Percentiles rank a stretch among this genome's conserved stretches.
phyloP scores from a whole-genome alignment of 2,113 vertebrate species.

The Bagarius yarrelli region DNA sequence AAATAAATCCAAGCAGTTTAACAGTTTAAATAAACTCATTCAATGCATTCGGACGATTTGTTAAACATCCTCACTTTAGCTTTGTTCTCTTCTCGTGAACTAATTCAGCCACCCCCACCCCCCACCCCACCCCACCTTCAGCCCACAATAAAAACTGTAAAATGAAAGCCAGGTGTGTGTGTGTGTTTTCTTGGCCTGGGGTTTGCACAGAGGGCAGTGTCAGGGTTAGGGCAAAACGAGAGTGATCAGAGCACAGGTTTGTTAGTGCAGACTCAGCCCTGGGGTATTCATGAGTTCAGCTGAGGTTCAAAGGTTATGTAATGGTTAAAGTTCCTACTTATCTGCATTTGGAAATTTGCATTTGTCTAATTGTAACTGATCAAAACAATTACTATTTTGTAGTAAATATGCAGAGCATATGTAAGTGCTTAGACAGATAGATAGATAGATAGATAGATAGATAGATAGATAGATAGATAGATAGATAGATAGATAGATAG shows the following conservation, averaged over 20 bases:
- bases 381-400: too few relatives aligned
- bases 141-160: conserved; percentile 34
- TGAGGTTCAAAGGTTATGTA: conserved; percentile 46
- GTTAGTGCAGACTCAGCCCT: conserved; percentile 58
- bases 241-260: conserved; percentile 58
- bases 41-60: background rate
- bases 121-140: background rate
- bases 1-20: background rate
- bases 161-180: conserved; percentile 51
- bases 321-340: conserved; percentile 24
- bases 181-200: conserved; percentile 28
- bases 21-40: background rate
- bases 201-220: conserved; percentile 41
- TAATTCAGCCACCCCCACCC: background rate
- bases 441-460: too few relatives aligned
- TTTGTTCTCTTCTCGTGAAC: conserved; percentile 10
- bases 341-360: background rate
- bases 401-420: too few relatives aligned
- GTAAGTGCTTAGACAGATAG: too few relatives aligned
- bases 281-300: conserved; percentile 64
- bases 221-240: conserved; percentile 47
- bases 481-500: too few relatives aligned
- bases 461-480: too few relatives aligned
- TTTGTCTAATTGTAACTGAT: background rate
- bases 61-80: background rate